phyloP scores from a whole-genome alignment of 2,113 vertebrate genomes.

The Psammodynastes pulverulentus region DNA sequence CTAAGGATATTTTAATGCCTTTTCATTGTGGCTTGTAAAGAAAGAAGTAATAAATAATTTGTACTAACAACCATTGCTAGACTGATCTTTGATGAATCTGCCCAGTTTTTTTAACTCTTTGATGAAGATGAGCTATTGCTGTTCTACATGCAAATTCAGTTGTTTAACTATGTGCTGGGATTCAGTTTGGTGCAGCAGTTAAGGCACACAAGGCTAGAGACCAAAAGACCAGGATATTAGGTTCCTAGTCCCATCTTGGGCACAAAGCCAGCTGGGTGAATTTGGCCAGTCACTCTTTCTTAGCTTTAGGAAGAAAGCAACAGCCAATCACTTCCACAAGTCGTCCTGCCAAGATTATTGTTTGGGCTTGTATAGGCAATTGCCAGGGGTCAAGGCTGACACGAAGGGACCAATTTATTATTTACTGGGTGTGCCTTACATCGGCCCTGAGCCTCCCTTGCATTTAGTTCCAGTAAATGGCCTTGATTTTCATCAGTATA shows the following conservation, averaged over 20 bases:
- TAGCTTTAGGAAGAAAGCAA: neutral
- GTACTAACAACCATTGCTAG: neutral
- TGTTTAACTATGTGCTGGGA: neutral
- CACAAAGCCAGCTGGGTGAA: neutral
- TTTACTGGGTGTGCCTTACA: neutral
- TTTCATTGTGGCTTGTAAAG: neutral
- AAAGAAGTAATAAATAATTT: neutral
- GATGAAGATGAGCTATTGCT: neutral
- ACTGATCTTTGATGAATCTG: neutral
- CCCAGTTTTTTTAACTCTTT: neutral
- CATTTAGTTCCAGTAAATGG: neutral
- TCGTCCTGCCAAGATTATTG: neutral
- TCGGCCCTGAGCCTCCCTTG: neutral
- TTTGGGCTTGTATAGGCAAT: neutral
- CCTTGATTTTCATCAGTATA: neutral
- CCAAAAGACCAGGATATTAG: neutral
- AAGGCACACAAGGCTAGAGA: neutral
- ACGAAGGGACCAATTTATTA: neutral
- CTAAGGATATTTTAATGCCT: neutral
- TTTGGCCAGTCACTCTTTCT: neutral
- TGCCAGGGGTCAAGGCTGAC: neutral
- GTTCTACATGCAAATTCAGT: neutral
- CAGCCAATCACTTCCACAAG: neutral
- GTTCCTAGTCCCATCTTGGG: neutral
- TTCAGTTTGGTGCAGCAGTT: neutral